Base-by-base conservation (phyloP, 2,888 invertebrate genomes). In the Phengaris arion region DNA sequence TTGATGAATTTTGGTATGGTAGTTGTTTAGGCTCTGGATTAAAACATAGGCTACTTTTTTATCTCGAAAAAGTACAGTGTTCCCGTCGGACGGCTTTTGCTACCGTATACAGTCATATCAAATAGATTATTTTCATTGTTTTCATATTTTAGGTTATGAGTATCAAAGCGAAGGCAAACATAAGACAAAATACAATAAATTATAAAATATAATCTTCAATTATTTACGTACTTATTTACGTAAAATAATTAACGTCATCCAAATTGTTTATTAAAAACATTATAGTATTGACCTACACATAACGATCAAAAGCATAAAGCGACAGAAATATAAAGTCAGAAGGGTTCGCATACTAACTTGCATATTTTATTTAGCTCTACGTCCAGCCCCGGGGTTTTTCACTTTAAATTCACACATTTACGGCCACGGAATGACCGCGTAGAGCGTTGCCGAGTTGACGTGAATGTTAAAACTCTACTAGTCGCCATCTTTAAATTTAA, bases 371-470 rank as follows among this genome's bases (percentile, higher is more conserved):
- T 64, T 35, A 64, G 22, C 6, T 64, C 15, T 15, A 15, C 64
- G 22, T 35, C 10, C 12, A 35, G 52, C 59, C 15, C 68, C 8
- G 13, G 68, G 48, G 68, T 48, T 69, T 69, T 69, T 69, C 45
- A 15, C 46, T 48, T 69, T 69, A 69, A 69, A 69, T 69, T 69
- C 48, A 48, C 68, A 69, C 68, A 69, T 59, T 59, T 46, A 48
- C 68, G 46, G n/a, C 13, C 68, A 69, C 48, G 46, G 48, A 48
- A 69, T 46, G 45, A 48, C 48, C 68, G 15, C 68, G 9, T 9
- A 64, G 4, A 64, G 5, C 64, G 35, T 64, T 35, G 12, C 6
- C 48, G 46, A 48, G 69, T 48, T 69, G n/a, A 59, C 22, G 15
- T 15, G 59, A 59, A 59, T 59, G 35, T 13, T 45, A 46, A 72